A percentile compares a stretch with the other conserved stretches of the same genome.
Conservation (phyloP, 2,797 vertebrate species). For the Falco berigora region DNA sequence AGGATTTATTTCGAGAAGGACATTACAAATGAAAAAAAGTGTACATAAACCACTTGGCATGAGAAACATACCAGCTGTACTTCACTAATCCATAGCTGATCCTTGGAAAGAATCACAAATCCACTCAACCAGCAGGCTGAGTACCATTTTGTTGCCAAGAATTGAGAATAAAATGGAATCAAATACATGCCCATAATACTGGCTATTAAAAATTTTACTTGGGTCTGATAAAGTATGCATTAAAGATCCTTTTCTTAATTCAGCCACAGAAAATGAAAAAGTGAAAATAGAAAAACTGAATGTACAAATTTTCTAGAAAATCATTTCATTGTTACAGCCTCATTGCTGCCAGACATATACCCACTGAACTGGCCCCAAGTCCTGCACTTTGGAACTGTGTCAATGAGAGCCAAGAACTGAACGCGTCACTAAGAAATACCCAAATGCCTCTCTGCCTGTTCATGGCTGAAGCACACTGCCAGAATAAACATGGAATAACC, state of each 20-base stretch:
- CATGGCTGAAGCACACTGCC: not conserved
- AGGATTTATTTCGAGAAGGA: not conserved
- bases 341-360: not conserved
- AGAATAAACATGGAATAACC: not conserved
- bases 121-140: conserved; percentile 12
- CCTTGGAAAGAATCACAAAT: conserved; percentile 45
- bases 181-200: not conserved
- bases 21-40: not conserved
- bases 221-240: not conserved
- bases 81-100: conserved; percentile 51
- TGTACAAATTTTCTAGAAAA: not conserved
- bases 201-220: not conserved
- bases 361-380: not conserved
- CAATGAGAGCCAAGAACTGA: not conserved
- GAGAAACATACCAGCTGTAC: conserved; percentile 45
- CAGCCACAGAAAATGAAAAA: not conserved
- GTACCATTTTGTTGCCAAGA: conserved; percentile 13
- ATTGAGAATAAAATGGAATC: not conserved
- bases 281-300: not conserved
- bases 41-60: not conserved
- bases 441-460: not conserved
- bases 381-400: not conserved
- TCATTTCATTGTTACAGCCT: not conserved
- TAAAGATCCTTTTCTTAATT: not conserved
- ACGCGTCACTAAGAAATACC: not conserved